Percentiles rank a stretch among this genome's conserved stretches.
phyloP scores from a whole-genome alignment of 2,113 vertebrate species.

The Ibidorhyncha struthersii region DNA sequence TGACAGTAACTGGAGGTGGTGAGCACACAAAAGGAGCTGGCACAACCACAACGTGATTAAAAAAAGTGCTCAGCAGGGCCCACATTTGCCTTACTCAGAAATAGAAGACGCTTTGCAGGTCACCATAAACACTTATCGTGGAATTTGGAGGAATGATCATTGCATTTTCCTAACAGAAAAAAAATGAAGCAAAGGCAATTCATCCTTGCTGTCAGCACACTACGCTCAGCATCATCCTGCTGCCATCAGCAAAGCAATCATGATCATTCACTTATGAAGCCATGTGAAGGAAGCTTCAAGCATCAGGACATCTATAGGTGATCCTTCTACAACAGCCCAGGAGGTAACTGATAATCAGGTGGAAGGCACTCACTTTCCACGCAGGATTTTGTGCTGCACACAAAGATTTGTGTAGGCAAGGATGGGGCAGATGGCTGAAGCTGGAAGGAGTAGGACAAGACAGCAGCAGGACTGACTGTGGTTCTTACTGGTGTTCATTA shows the following conservation, averaged over 20 bases:
- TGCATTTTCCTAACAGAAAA: not conserved
- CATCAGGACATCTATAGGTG: not conserved
- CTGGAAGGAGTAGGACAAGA: not conserved
- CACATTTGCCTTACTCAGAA: not conserved
- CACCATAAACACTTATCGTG: not conserved
- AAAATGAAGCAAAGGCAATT: not conserved
- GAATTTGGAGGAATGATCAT: not conserved
- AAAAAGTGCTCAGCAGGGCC: not conserved
- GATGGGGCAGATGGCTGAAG: not conserved
- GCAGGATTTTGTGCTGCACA: not conserved
- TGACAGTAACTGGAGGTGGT: not conserved
- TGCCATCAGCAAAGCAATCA: not conserved
- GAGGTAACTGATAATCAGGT: not conserved
- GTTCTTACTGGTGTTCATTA: not conserved
- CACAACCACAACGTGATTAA: not conserved
- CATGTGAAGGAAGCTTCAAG: not conserved
- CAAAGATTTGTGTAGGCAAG: not conserved
- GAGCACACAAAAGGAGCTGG: not conserved
- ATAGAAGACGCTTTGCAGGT: not conserved
- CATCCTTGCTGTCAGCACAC: not conserved
- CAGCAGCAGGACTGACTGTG: not conserved
- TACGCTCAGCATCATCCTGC: not conserved
- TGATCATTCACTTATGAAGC: accelerated
- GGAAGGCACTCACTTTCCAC: not conserved
- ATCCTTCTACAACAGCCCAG: not conserved